Percentiles rank a stretch among this genome's conserved stretches.
Evolutionary conservation across 2,797 vertebrate genomes (phyloP).

Genomic region (Buceros bicornis): DNA sequence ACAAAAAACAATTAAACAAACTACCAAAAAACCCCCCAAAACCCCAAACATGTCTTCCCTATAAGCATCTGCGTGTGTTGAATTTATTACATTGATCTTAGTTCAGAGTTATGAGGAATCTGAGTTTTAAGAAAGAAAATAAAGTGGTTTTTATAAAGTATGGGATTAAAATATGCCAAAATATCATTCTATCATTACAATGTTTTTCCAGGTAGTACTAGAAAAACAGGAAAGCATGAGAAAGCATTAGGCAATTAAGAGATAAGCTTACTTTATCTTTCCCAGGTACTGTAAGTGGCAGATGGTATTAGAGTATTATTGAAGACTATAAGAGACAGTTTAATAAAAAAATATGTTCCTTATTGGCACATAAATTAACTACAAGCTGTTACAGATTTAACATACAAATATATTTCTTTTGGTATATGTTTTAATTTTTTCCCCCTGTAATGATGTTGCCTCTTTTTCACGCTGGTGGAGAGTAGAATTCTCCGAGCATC

Average conservation of each 20-base stretch:
- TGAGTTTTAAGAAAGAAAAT: neutral
- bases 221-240: neutral
- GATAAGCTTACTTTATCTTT: slow-evolving; percentile 36
- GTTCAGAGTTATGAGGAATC: neutral
- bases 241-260: slow-evolving; percentile 33
- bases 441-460: neutral
- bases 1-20: neutral
- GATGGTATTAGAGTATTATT: slow-evolving; percentile 18
- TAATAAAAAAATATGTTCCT: neutral
- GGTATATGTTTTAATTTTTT: slow-evolving; percentile 22
- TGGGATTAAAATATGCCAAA: neutral
- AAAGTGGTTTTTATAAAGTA: fast-evolving
- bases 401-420: slow-evolving; percentile 8
- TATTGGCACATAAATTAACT: slow-evolving; percentile 26
- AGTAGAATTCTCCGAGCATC: neutral
- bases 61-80: neutral
- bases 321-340: slow-evolving; percentile 12
- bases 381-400: neutral
- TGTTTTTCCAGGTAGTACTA: neutral
- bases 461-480: neutral
- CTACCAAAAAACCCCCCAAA: neutral
- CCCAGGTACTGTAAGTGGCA: slow-evolving; percentile 37
- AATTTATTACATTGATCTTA: neutral
- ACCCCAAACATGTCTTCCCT: fast-evolving
- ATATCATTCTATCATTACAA: neutral